Evolutionary conservation across 2,888 invertebrate species (phyloP).

Genomic region (Odontothrips loti): DNA sequence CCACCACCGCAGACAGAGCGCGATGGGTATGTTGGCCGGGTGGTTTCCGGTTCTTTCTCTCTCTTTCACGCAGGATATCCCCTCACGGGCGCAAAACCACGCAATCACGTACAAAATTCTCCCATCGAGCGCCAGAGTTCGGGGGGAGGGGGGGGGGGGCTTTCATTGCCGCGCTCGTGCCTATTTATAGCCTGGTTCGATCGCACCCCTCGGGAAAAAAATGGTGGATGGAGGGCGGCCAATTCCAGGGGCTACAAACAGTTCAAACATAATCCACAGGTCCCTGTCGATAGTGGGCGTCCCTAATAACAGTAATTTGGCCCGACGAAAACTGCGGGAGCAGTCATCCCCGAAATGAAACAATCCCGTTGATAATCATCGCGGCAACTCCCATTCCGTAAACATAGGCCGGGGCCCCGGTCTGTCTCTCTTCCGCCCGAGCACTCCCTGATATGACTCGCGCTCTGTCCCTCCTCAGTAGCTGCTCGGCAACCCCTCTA

Average conservation of each 20-base stretch:
- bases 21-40: neutral
- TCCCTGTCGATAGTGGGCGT: neutral
- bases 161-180: too few relatives aligned
- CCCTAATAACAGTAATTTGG: constrained; percentile 23
- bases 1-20: neutral
- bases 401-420: neutral
- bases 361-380: constrained; percentile 17
- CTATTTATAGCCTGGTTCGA: too few relatives aligned
- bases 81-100: too few relatives aligned
- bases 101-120: too few relatives aligned
- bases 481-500: neutral
- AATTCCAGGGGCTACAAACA: neutral
- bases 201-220: too few relatives aligned
- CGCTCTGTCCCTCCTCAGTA: too few relatives aligned
- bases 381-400: neutral
- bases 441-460: too few relatives aligned
- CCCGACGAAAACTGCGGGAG: constrained; percentile 9
- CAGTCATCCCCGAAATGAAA: constrained; percentile 14
- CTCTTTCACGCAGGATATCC: neutral
- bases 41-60: neutral
- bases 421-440: neutral
- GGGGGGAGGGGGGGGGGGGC: too few relatives aligned
- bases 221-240: too few relatives aligned
- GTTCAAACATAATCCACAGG: neutral
- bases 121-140: too few relatives aligned